Percentiles rank a stretch among this genome's conserved stretches.
Evolutionary conservation across 2,113 vertebrate genomes (phyloP).

Genomic region (Myrmecophaga tridactyla): DNA sequence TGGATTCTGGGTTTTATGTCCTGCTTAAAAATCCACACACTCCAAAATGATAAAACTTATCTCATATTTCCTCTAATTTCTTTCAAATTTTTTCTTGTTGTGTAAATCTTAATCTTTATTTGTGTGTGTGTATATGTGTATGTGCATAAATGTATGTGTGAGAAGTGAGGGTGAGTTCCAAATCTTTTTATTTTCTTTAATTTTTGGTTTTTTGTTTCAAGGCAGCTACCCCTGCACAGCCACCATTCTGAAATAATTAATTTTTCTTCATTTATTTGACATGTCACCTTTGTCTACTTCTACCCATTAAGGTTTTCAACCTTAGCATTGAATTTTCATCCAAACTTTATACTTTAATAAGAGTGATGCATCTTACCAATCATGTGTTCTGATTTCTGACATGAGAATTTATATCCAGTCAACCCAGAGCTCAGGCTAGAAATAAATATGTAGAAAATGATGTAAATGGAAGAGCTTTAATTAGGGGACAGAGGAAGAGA

Average conservation of each 20-base stretch:
- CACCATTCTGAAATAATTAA: neutral
- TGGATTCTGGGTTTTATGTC: neutral
- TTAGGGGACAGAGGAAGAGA: neutral
- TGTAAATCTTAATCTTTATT: neutral
- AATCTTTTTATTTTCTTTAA: neutral
- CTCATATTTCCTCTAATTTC: neutral
- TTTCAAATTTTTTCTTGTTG: neutral
- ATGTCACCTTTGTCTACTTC: too few relatives aligned
- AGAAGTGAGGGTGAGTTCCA: neutral
- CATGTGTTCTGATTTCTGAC: neutral
- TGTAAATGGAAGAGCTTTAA: neutral
- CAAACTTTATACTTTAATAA: neutral
- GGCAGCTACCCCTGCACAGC: too few relatives aligned
- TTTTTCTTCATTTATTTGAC: neutral
- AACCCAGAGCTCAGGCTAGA: neutral
- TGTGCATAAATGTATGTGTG: neutral
- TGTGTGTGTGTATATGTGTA: neutral
- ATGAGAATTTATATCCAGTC: neutral
- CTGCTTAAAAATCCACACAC: neutral
- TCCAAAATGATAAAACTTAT: neutral
- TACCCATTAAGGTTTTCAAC: neutral
- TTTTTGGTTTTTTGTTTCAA: conserved; percentile 1
- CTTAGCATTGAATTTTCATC: neutral
- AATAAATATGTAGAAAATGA: neutral
- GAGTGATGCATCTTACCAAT: neutral